Conservation (phyloP, 1,140 invertebrate genomes). For the Pemphigus obesinymphae region DNA sequence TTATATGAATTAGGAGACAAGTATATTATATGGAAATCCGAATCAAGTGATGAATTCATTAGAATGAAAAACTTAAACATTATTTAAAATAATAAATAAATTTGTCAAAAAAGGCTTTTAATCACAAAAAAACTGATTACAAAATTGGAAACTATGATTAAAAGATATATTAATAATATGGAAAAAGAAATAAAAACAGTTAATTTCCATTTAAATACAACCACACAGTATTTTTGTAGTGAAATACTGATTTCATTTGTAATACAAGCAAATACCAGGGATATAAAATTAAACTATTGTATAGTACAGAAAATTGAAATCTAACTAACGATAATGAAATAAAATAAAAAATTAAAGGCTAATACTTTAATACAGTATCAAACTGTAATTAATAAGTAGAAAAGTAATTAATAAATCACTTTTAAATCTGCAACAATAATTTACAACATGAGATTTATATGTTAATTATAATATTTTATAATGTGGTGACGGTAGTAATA, state of each 20-base stretch:
- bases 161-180: background rate
- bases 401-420: constrained; percentile 18
- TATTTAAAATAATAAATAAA: constrained; percentile 6
- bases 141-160: constrained; percentile 4
- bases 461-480: constrained; percentile 25
- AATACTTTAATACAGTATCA: background rate
- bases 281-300: background rate
- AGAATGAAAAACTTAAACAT: background rate
- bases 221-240: background rate
- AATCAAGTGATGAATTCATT: too few relatives aligned
- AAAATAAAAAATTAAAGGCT: background rate
- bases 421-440: constrained; percentile 1
- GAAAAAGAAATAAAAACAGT: background rate
- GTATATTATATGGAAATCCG: too few relatives aligned
- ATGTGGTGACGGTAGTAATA: constrained; percentile 3
- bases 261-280: background rate
- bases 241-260: background rate
- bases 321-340: background rate
- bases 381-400: background rate
- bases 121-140: constrained; percentile 5
- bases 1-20: too few relatives aligned
- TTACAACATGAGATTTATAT: background rate
- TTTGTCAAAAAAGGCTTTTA: background rate
- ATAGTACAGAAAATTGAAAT: background rate
- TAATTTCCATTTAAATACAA: background rate